Evolutionary conservation across 1,140 invertebrate genomes (phyloP).

Genomic region (Prorops nasuta): DNA sequence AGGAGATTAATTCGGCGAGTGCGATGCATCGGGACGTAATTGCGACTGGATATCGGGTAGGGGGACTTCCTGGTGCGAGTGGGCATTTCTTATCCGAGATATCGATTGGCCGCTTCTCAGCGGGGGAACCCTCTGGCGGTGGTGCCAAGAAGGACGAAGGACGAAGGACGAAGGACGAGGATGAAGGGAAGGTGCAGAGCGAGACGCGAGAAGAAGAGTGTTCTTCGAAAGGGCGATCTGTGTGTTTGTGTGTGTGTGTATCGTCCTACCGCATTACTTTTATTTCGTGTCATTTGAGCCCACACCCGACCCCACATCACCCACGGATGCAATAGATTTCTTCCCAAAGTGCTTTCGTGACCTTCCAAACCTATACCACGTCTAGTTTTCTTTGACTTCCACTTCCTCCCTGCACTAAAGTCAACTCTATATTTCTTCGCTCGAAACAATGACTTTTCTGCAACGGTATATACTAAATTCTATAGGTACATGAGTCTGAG

Average conservation of each 20-base stretch:
- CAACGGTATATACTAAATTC: too few species aligned
- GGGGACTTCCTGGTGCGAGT: slow-evolving; percentile 20
- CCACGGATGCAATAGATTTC: slow-evolving; percentile 48
- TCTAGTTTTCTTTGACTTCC: neutral
- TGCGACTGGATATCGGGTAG: slow-evolving; percentile 24
- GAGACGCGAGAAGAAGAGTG: slow-evolving; percentile 26
- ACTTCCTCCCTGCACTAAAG: neutral
- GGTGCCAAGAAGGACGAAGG: slow-evolving; percentile 27
- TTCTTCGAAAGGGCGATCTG: slow-evolving; percentile 33
- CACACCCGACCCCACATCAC: slow-evolving; percentile 37
- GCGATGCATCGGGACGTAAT: slow-evolving; percentile 27
- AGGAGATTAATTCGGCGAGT: slow-evolving; percentile 4
- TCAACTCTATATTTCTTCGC: too few species aligned
- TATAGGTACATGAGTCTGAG: too few species aligned
- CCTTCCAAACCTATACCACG: slow-evolving; percentile 13
- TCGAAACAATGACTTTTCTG: too few species aligned
- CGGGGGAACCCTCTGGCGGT: slow-evolving; percentile 26
- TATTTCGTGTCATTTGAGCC: slow-evolving; percentile 59
- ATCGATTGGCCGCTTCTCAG: slow-evolving; percentile 46
- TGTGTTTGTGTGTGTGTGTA: too few species aligned
- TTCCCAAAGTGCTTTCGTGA: slow-evolving; percentile 42
- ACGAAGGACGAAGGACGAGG: slow-evolving; percentile 10
- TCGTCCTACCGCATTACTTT: slow-evolving; percentile 51
- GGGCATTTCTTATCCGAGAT: slow-evolving; percentile 47
- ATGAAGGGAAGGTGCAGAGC: slow-evolving; percentile 17